Evolutionary conservation across 2,113 vertebrate species (phyloP).

Genomic region (Syngnathus typhle): DNA sequence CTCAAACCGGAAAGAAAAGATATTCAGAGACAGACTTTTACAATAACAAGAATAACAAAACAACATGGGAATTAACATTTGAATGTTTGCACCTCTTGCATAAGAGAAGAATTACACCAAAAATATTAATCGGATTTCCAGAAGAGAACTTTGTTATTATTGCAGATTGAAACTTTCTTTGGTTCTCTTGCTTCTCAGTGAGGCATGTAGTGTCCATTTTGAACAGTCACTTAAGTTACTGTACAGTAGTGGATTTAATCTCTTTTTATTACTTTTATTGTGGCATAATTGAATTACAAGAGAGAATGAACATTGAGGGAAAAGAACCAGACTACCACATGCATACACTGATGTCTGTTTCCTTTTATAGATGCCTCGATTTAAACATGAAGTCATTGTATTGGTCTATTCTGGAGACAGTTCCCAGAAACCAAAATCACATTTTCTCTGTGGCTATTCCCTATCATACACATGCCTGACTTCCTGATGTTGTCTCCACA

Average conservation of each 20-base stretch:
- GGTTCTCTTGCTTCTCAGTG: not conserved
- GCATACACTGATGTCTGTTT: not conserved
- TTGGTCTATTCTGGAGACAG: constrained; percentile 21
- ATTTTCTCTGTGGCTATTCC: constrained; percentile 32
- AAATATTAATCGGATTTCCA: too few relatives aligned
- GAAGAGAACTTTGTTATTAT: not conserved
- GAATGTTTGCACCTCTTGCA: too few relatives aligned
- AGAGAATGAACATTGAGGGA: not conserved
- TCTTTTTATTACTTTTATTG: not conserved
- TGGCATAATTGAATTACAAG: not conserved
- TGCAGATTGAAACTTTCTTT: not conserved
- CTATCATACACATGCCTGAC: constrained; percentile 6
- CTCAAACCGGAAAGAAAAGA: too few relatives aligned
- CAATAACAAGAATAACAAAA: too few relatives aligned
- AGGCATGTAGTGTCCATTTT: not conserved
- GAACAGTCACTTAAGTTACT: not conserved
- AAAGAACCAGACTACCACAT: constrained; percentile 5
- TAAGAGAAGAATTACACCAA: too few relatives aligned
- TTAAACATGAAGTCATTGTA: constrained; percentile 18
- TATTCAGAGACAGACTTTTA: too few relatives aligned
- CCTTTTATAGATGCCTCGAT: not conserved
- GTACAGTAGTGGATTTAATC: not conserved
- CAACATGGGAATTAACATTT: too few relatives aligned
- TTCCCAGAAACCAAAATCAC: constrained; percentile 12
- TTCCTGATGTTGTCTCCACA: not conserved